Evolutionary conservation across 2,113 vertebrate genomes (phyloP).

Genomic region (Thunnus maccoyii): DNA sequence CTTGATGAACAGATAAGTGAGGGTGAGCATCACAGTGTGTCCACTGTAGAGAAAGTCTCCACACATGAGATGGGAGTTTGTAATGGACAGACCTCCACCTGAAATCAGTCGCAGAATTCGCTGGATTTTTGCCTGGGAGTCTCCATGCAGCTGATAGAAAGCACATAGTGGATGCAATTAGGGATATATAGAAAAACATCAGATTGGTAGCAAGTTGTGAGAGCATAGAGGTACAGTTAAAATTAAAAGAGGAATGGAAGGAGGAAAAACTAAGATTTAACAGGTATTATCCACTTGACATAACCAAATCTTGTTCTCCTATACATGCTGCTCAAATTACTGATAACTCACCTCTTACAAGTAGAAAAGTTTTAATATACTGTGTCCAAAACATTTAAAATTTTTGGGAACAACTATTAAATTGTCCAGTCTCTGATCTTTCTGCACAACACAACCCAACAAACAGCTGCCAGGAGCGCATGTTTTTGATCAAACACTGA

Average conservation of each 20-base stretch:
- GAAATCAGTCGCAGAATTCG: constrained; percentile 93
- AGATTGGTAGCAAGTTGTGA: background rate
- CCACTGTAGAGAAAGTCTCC: constrained; percentile 98
- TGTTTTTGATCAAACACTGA: constrained; percentile 56
- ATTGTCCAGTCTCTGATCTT: background rate
- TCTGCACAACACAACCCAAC: constrained; percentile 1
- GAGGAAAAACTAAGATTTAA: background rate
- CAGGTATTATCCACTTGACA: background rate
- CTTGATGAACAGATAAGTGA: constrained; percentile 97
- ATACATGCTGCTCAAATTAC: background rate
- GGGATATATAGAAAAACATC: background rate
- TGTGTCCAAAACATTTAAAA: constrained; percentile 6
- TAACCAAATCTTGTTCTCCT: background rate
- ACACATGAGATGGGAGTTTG: constrained; percentile 94
- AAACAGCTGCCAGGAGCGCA: constrained; percentile 34
- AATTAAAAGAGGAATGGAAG: background rate
- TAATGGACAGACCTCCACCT: constrained; percentile 95
- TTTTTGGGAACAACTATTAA: background rate
- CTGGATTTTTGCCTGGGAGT: constrained; percentile 94
- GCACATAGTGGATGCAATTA: background rate
- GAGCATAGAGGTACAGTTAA: background rate
- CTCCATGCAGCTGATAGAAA: constrained; percentile 90
- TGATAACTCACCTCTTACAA: background rate
- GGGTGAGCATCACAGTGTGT: constrained; percentile 95
- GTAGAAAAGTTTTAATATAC: background rate